Conservation (phyloP, 2,797 vertebrate species). For the Scleropages formosus region DNA sequence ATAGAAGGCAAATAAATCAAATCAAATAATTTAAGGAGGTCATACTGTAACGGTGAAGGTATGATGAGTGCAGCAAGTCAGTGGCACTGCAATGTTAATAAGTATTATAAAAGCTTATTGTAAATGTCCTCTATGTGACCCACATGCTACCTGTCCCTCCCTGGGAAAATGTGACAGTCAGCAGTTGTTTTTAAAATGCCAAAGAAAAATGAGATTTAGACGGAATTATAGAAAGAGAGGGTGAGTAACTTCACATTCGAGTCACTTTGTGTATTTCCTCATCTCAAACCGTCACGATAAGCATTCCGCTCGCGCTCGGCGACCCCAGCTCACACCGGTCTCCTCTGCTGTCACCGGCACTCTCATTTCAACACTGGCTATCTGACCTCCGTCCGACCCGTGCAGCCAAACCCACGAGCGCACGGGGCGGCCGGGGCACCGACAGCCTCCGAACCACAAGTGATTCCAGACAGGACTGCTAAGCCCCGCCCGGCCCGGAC, state of each 20-base stretch:
- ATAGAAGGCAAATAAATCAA: too few species aligned
- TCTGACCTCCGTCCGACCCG: conserved; percentile 6
- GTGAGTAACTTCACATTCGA: background rate
- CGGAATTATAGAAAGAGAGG: background rate
- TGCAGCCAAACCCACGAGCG: background rate
- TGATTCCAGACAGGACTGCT: too few species aligned
- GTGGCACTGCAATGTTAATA: background rate
- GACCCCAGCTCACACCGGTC: background rate
- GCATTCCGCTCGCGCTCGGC: background rate
- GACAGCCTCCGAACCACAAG: background rate
- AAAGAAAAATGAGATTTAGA: background rate
- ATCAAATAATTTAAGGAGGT: background rate
- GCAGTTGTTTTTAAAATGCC: background rate
- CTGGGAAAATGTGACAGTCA: conserved; percentile 12
- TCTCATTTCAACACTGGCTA: background rate
- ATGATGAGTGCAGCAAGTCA: background rate
- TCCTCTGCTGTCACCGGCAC: background rate
- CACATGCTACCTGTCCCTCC: background rate
- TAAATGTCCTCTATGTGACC: background rate
- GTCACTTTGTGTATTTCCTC: background rate
- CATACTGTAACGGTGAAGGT: background rate
- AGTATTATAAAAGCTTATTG: background rate
- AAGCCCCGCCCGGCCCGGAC: too few species aligned
- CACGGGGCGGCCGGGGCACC: background rate
- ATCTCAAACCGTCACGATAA: conserved; percentile 21